These are phyloP conservation scores for Caenorhabditis sp. DNA, from an alignment of 2,888 invertebrate genomes.

Conservation along the genomic window DNA sequence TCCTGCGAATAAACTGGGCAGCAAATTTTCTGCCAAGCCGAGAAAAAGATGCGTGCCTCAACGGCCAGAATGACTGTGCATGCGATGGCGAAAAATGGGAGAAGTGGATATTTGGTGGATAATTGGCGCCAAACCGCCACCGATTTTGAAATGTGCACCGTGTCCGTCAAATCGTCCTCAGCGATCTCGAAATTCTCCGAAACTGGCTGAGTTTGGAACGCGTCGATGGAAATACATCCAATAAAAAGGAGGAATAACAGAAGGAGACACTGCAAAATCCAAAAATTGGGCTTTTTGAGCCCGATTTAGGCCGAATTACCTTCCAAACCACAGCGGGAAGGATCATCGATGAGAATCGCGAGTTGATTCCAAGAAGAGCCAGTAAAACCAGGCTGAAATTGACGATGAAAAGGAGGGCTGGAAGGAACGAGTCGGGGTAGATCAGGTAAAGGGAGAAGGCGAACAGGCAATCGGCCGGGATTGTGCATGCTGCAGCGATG, in stretches of 20 bases:
- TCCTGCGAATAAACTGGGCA: constrained; percentile 27
- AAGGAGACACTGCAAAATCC: constrained; percentile 23
- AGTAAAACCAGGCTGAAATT: constrained; percentile 36
- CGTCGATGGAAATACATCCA: constrained; percentile 40
- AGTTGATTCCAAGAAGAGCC: constrained; percentile 37
- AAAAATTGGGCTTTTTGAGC: too few relatives aligned
- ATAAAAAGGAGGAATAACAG: constrained; percentile 34
- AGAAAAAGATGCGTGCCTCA: constrained; percentile 42
- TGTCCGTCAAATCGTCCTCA: not conserved
- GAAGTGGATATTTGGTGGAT: constrained; percentile 28
- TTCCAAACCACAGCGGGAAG: constrained; percentile 41
- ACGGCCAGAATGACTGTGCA: constrained; percentile 37
- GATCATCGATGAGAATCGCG: constrained; percentile 36
- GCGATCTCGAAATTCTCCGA: constrained; percentile 7
- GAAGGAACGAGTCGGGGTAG: constrained; percentile 40
- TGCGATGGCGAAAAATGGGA: constrained; percentile 35
- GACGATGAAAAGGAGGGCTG: constrained; percentile 33
- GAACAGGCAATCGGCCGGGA: constrained; percentile 36
- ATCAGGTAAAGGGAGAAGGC: constrained; percentile 32
- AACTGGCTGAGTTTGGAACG: constrained; percentile 31
- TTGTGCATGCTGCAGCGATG: constrained; percentile 39
- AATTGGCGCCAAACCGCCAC: constrained; percentile 36
- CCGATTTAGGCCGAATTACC: too few relatives aligned
- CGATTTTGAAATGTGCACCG: not conserved
- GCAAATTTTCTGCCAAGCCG: constrained; percentile 42